Evolutionary conservation across 1,140 invertebrate genomes (phyloP).

Genomic region (Tetramorium simillimum): DNA sequence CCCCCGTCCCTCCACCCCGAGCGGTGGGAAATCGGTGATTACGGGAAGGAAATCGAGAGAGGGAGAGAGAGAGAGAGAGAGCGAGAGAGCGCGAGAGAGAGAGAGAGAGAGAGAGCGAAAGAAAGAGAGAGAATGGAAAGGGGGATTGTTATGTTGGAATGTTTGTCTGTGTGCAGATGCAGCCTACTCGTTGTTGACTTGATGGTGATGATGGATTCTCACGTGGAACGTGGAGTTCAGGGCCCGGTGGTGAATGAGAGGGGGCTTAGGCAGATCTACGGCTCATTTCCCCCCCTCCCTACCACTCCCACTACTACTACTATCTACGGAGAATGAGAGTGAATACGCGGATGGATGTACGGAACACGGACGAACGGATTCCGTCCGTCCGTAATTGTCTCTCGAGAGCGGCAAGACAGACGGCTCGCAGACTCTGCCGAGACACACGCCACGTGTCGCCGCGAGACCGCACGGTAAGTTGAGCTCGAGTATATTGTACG

Average conservation of each 20-base stretch:
- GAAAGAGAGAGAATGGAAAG: conserved; percentile 72
- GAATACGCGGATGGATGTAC: conserved; percentile 61
- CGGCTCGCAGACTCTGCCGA: conserved; percentile 16
- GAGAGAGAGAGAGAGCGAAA: background rate
- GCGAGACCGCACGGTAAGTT: conserved; percentile 46
- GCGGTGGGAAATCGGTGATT: conserved; percentile 61
- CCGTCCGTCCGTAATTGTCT: conserved; percentile 52
- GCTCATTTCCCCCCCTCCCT: conserved; percentile 71
- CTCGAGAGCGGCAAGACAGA: conserved; percentile 49
- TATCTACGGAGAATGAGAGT: conserved; percentile 71
- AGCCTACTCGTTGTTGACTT: conserved; percentile 85
- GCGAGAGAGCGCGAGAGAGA: background rate
- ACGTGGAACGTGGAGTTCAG: conserved; percentile 77
- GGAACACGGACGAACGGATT: conserved; percentile 51
- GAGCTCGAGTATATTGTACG: conserved; percentile 48
- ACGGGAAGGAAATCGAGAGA: conserved; percentile 63
- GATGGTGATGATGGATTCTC: conserved; percentile 82
- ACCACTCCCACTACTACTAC: conserved; percentile 65
- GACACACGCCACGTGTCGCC: conserved; percentile 47
- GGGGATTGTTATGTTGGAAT: conserved; percentile 85
- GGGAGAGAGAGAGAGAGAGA: conserved; percentile 26
- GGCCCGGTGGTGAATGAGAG: conserved; percentile 79
- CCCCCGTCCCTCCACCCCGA: conserved; percentile 19
- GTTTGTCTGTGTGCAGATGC: conserved; percentile 86
- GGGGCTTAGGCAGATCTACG: conserved; percentile 83